phyloP scores from a whole-genome alignment of 92 coral and sea anemone genomes.

The Epizoanthus ramosus region DNA sequence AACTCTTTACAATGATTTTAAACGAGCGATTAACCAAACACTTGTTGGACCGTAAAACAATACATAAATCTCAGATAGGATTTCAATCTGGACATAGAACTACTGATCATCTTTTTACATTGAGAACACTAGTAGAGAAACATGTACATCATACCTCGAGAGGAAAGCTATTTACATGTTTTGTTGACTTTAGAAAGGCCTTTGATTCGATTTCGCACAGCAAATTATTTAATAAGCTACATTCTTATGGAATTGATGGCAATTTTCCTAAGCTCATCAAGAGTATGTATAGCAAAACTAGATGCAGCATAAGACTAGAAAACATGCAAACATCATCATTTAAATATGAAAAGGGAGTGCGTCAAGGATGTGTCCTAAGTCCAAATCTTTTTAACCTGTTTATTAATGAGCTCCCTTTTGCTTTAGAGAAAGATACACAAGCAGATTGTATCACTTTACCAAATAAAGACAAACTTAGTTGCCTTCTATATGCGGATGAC shows the following conservation, averaged over 20 bases:
- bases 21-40: constrained; percentile 12
- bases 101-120: constrained; percentile 44
- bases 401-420: too few species aligned
- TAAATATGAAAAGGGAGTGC: too few species aligned
- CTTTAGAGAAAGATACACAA: too few species aligned
- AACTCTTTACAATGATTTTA: constrained; percentile 29
- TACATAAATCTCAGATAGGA: constrained; percentile 23
- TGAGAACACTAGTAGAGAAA: constrained; percentile 27
- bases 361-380: too few species aligned
- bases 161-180: background rate
- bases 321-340: too few species aligned
- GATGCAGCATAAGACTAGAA: too few species aligned
- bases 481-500: too few species aligned
- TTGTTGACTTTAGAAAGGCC: too few species aligned
- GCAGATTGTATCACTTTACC: too few species aligned
- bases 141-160: constrained; percentile 29
- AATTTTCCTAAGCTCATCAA: constrained; percentile 13
- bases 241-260: constrained; percentile 5
- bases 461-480: too few species aligned
- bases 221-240: constrained; percentile 9
- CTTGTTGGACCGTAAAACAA: constrained; percentile 24
- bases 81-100: constrained; percentile 33
- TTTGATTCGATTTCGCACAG: constrained; percentile 1
- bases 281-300: background rate
- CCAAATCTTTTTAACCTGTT: too few species aligned